phyloP scores from a whole-genome alignment of 1,140 invertebrate genomes.

The Trypoxylus dichotomus region DNA sequence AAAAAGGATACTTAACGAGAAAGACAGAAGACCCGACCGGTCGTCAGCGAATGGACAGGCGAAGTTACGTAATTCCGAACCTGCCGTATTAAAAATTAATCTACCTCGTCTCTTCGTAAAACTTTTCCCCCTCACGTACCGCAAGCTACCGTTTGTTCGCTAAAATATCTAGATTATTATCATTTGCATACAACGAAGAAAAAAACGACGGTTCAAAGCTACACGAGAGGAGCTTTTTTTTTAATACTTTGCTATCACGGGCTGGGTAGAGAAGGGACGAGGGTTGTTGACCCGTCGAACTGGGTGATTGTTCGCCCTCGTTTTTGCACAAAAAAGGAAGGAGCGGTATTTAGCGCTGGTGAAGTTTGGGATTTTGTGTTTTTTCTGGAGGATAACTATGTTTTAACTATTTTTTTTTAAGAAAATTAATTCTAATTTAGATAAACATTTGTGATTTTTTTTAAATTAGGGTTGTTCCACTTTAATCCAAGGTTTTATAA shows the following conservation, averaged over 20 bases:
- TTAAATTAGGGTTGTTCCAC: too few relatives aligned
- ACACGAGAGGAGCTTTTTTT: background rate
- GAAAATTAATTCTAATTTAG: too few relatives aligned
- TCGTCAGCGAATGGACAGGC: background rate
- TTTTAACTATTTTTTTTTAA: too few relatives aligned
- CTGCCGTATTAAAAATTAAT: background rate
- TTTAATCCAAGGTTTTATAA: too few relatives aligned
- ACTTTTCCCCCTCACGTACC: background rate
- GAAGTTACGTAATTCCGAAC: background rate
- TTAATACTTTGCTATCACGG: background rate
- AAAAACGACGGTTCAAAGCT: background rate
- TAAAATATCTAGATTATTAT: background rate
- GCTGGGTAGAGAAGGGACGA: background rate
- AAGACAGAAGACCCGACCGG: background rate
- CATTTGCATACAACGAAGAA: background rate
- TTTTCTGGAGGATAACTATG: background rate
- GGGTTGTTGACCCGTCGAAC: background rate
- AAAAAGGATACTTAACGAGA: background rate
- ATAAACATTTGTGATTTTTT: too few relatives aligned
- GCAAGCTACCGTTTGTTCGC: background rate
- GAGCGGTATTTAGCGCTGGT: background rate
- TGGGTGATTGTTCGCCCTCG: background rate
- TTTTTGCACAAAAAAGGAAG: background rate
- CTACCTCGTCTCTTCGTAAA: background rate
- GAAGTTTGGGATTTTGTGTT: background rate